Base-by-base conservation (phyloP, 2,888 invertebrate genomes). In the Lepas anatifera region DNA sequence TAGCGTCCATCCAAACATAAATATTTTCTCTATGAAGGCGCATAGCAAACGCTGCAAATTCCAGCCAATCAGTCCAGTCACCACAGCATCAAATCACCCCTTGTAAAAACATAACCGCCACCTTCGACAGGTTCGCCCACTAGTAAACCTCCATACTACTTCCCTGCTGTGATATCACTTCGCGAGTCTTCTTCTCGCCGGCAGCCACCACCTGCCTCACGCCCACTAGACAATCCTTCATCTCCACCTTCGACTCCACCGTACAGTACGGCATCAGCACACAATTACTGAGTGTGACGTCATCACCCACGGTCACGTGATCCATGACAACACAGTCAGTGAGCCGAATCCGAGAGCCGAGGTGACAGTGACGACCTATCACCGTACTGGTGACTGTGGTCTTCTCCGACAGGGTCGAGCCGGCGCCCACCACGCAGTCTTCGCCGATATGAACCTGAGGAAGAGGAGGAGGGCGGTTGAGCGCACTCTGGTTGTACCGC, bases 321-420 rank as follows among this genome's bases (percentile, higher is more conserved):
- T 58, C 32, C 58, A 58, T 68, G 29, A 71, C n/a, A 10, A 71
- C 43, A 13, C 32, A 43, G 4, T 46, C 18, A 32, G 3, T 18
- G 18, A 71, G 64, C 3, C 16, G 11, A 22, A 73, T 71, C n/a
- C 69, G 68, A 4, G 69, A 69, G 18, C 68, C 69, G 7, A 73
- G 50, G 8, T 32, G 43, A 52, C 72, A 73, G 69, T 73, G 72
- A 29, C 73, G 71, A 16, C 73, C 73, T 29, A 73, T 50, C 7
- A 72, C 70, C 0, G 69, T 63, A 27, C 37, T 52, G 27, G 46
- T n/a, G 10, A 73, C 63, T 6, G 11, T 6, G 0, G 69, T 71
- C 1, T 32, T 50, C 27, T 46, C n/a, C 4, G 68, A 68, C 29
- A 71, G 70, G 35, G 69, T 69, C 2, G 70, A 68, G 25, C 68